A percentile compares a stretch with the other conserved stretches of the same genome.
Conservation (phyloP, 2,888 invertebrate genomes). For the Drosophila setosimentum region DNA sequence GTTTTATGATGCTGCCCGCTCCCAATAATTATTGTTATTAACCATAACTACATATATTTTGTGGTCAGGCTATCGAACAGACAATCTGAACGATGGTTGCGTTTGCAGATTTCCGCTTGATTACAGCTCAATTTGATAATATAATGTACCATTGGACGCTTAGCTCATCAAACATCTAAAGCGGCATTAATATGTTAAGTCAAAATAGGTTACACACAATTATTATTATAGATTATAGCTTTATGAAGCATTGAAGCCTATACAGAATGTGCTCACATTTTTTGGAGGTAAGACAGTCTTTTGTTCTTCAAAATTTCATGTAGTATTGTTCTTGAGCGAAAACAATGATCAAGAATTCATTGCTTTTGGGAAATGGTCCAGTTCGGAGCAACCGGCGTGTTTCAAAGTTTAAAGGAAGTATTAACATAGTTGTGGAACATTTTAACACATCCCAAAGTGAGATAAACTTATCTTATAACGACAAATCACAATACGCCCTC, state of each 20-base stretch:
- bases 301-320: not conserved
- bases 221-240: not conserved
- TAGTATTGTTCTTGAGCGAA: too few relatives aligned
- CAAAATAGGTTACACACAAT: not conserved
- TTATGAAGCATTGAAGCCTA: not conserved
- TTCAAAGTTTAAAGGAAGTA: not conserved
- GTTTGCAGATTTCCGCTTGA: conserved; percentile 26
- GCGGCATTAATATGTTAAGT: conserved; percentile 1
- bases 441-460: not conserved
- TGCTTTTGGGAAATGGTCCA: not conserved
- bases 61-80: conserved; percentile 28
- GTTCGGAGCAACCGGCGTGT: not conserved
- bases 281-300: not conserved
- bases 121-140: conserved; percentile 5
- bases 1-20: conserved; percentile 55
- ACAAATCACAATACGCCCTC: not conserved
- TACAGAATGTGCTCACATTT: not conserved
- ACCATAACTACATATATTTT: conserved; percentile 23
- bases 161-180: conserved; percentile 8
- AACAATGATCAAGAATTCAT: not conserved
- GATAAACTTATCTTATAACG: not conserved
- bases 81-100: conserved; percentile 17
- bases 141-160: not conserved
- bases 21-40: conserved; percentile 60
- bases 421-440: not conserved